Percentiles rank a stretch among this genome's conserved stretches.
These are phyloP conservation scores for Sebastes kiyomatsui DNA, from an alignment of 2,797 vertebrate genomes.

Conservation along the genomic window DNA sequence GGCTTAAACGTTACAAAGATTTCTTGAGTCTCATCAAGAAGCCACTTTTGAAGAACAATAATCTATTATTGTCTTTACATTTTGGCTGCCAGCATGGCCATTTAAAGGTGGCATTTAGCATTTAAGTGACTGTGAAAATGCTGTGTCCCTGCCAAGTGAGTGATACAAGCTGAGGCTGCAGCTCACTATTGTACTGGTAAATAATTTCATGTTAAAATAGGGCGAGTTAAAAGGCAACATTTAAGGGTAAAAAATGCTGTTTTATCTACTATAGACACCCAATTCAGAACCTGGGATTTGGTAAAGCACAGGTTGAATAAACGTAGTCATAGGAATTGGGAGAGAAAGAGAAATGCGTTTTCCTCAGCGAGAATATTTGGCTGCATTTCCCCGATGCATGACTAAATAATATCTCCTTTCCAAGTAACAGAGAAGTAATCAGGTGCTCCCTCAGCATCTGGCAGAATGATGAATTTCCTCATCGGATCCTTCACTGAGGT, in stretches of 20 bases:
- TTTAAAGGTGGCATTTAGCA: conserved; percentile 37
- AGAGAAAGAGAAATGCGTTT: conserved; percentile 53
- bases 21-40: neutral
- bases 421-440: conserved; percentile 68
- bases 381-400: conserved; percentile 55
- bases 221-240: neutral
- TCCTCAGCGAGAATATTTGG: conserved; percentile 51
- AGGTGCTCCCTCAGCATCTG: conserved; percentile 73
- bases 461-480: conserved; percentile 78
- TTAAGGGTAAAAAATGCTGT: neutral
- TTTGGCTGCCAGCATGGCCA: conserved; percentile 7
- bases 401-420: conserved; percentile 72
- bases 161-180: conserved; percentile 20
- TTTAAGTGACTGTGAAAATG: conserved; percentile 33
- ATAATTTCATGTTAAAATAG: neutral
- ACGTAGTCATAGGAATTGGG: conserved; percentile 3
- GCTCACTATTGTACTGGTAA: neutral
- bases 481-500: conserved; percentile 68
- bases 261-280: neutral
- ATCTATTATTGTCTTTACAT: conserved; percentile 10
- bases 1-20: neutral
- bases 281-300: neutral
- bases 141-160: conserved; percentile 19
- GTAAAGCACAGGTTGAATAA: neutral
- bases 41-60: neutral